Base-by-base conservation (phyloP, 2,113 vertebrate species). In the Sisor rabdophorus region DNA sequence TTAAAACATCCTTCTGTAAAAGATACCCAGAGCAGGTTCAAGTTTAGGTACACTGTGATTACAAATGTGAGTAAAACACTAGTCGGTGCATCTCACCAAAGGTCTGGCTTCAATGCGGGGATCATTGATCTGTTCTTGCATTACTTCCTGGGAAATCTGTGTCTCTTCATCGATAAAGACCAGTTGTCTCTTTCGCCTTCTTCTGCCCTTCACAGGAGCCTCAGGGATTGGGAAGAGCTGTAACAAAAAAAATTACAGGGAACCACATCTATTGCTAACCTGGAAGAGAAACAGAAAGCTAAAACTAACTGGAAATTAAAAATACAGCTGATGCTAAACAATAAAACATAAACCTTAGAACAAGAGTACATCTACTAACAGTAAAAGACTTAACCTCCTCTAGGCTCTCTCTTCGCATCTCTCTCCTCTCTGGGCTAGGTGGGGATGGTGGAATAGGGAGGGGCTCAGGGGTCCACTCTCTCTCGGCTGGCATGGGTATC, bases 141-240 rank as follows among this genome's bases (percentile, higher is more conserved):
- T 79, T 68, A 4, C 81, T 12, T 87, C 82, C 56, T 83, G 20
- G 0, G 85, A 19, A 54, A 92, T 60, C 86, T 92, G 91, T 0
- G 87, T 91, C 24, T 86, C 76, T 0, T 82, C 59, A 77, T 92
- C 90, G 0, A 89, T 82, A 81, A 92, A 91, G 67, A 86, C 36
- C 69, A 91, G 86, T 85, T 91, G 89, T 77, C 88, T 87, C 40
- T 56, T 78, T 79, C 60, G 79, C 54, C 79, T 73, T 73, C 44
- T 84, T 56, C 10, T 30, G 22, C 0, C 2, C 60, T 13, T 54
- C 2, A 11, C n/a, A 13, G 80, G 76, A 30, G 47, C 54, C 47
- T 76, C 77, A 69, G 82, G 64, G 15, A 54, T 71, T 83, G 82
- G 75, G n/a, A 32, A 9, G n/a, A 17, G 24, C 53, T 69, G 68